Evolutionary conservation across 2,888 invertebrate species (phyloP), one percentile per base, ranked within the genome.

Genomic region (Timema cristinae): DNA sequence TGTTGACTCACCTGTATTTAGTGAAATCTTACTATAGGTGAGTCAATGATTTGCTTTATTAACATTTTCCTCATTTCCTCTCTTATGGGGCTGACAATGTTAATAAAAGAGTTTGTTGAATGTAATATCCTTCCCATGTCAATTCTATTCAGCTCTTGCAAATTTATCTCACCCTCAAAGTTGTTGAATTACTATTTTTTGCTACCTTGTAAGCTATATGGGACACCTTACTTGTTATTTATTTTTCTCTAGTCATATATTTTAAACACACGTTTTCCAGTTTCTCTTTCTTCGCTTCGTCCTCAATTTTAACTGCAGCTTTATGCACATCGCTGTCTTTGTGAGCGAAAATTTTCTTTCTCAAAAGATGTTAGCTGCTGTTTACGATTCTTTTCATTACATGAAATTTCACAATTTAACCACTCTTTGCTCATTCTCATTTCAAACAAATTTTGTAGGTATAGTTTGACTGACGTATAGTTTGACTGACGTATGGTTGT

Each of bases 351-450:
- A 56, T 56, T n/a, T 56, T 56, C 16, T 16, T 56, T 16, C 32
- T 32, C 32, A 4, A 11, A n/a, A 56, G 56, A 56, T 8, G n/a
- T 13, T 56, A 10, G 56, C 56, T 11, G 6, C 56, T 56, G 56
- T 56, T 56, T 56, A 8, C 56, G n/a, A 16, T 13, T 56, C 6
- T 56, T 7, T 8, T 2, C n/a, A 6, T 56, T 56, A 11, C 8
- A 56, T 11, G n/a, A 15, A 56, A 6, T 7, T 56, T 11, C 54
- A 10, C 54, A 52, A 13, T n/a, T 52, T 52, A 52, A 10, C 54
- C 54, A 52, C 54, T 52, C 54, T 52, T 52, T 52, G 54, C 54
- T 52, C 10, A 52, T 52, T 52, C 54, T 52, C 54, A 52, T 52
- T 10, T 16, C 56, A 56, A 56, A 16, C 56, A 56, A 16, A 56